Conservation (phyloP, 2,113 vertebrate genomes). For the Pachypanchax playfairii region DNA sequence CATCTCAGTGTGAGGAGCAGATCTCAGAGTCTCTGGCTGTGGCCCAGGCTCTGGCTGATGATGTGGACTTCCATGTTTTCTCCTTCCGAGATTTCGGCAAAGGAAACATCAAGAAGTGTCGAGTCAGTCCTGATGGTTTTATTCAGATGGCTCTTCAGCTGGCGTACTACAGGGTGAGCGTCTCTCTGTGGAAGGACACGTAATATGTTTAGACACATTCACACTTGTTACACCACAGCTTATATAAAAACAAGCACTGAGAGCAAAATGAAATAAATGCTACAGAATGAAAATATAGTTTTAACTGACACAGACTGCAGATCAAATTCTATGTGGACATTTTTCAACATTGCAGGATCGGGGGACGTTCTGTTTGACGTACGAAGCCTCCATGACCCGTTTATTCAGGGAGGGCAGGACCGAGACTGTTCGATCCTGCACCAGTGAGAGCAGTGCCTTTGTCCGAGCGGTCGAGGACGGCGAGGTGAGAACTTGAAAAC, state of each 20-base stretch:
- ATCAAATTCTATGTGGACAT: not conserved
- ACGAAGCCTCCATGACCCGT: conserved; percentile 89
- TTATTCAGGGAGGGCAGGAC: conserved; percentile 89
- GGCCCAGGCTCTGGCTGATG: conserved; percentile 84
- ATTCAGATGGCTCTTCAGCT: conserved; percentile 93
- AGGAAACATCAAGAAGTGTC: conserved; percentile 87
- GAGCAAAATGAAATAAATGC: too few species aligned
- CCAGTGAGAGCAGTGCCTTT: conserved; percentile 81
- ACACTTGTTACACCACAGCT: too few species aligned
- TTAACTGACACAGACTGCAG: too few species aligned
- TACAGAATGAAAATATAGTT: too few species aligned
- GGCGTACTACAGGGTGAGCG: conserved; percentile 89
- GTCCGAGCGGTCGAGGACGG: conserved; percentile 79
- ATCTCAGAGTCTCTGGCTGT: conserved; percentile 80
- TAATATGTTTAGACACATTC: not conserved
- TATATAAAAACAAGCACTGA: too few species aligned
- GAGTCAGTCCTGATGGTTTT: conserved; percentile 92
- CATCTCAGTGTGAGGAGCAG: conserved; percentile 75
- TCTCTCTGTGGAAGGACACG: not conserved
- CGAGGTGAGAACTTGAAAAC: conserved; percentile 63
- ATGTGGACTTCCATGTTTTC: conserved; percentile 89
- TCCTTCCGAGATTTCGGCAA: conserved; percentile 89
- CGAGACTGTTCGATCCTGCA: conserved; percentile 87
- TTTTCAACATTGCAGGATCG: conserved; percentile 73
- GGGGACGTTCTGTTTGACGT: conserved; percentile 85